Conservation (phyloP, 53 echinoderm and acorn worm genomes). For the Temnopleurus reevesii region DNA sequence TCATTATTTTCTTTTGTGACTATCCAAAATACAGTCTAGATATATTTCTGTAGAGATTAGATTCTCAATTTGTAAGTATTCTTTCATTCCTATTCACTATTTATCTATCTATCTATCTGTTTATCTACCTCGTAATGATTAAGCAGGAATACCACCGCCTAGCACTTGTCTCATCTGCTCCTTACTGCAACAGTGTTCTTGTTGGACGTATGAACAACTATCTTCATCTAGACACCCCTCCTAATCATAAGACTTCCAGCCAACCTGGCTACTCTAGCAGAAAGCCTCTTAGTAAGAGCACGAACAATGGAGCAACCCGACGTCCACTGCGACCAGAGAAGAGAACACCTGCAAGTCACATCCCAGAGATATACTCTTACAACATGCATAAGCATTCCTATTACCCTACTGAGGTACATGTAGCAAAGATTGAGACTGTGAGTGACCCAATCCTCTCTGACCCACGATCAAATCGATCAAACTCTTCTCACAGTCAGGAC, state of each 20-base stretch:
- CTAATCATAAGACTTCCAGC: slow-evolving; percentile 52
- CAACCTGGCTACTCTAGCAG: not conserved
- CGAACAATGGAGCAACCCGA: not conserved
- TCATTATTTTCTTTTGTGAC: too few relatives aligned
- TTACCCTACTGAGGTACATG: not conserved
- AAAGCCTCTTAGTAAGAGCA: not conserved
- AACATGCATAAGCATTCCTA: slow-evolving; percentile 52
- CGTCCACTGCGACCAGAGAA: not conserved
- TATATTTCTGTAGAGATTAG: too few relatives aligned
- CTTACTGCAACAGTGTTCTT: slow-evolving; percentile 55
- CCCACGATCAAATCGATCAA: not conserved
- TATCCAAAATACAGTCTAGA: too few relatives aligned
- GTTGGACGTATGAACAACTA: slow-evolving; percentile 65
- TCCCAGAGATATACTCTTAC: slow-evolving; percentile 44
- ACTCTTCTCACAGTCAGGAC: not conserved
- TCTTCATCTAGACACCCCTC: slow-evolving; percentile 77
- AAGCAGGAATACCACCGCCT: slow-evolving; percentile 44
- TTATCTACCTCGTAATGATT: not conserved
- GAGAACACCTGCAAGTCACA: not conserved
- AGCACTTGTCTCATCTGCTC: slow-evolving; percentile 31
- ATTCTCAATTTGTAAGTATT: too few relatives aligned
- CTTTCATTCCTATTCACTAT: too few relatives aligned
- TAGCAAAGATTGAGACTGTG: slow-evolving; percentile 5
- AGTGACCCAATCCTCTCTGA: not conserved
- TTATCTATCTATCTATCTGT: too few relatives aligned